Percentiles rank a stretch among this genome's conserved stretches.
Conservation (phyloP, 2,113 vertebrate genomes). For the Oncorhynchus kisutch region DNA sequence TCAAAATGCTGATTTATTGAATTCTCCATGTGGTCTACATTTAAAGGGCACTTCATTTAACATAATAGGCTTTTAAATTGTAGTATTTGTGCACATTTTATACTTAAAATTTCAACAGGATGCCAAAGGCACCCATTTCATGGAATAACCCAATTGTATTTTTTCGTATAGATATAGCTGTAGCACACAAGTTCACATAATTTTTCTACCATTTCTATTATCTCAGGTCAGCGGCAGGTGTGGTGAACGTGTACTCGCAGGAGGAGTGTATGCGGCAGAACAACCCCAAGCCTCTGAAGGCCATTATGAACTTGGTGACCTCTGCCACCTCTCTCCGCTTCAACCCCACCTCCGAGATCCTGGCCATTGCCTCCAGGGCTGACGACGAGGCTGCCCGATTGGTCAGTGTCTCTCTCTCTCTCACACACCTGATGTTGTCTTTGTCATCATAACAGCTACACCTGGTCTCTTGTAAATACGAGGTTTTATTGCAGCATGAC, state of each 20-base stretch:
- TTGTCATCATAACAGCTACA: neutral
- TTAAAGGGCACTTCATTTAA: too few relatives aligned
- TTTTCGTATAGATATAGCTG: too few relatives aligned
- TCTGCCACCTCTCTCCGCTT: conserved; percentile 82
- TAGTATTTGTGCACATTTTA: too few relatives aligned
- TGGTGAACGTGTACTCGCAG: conserved; percentile 91
- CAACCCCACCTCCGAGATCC: conserved; percentile 85
- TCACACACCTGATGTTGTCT: neutral
- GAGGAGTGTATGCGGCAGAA: conserved; percentile 80
- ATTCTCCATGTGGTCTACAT: too few relatives aligned
- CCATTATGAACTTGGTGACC: conserved; percentile 91
- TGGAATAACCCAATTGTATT: too few relatives aligned
- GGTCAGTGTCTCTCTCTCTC: conserved; percentile 71
- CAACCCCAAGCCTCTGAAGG: conserved; percentile 85
- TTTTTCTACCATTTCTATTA: neutral
- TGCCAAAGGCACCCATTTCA: neutral
- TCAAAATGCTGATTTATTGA: too few relatives aligned
- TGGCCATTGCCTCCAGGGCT: conserved; percentile 83
- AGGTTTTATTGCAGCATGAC: neutral
- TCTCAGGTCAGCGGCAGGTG: conserved; percentile 81
- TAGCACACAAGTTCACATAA: neutral
- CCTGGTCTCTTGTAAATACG: neutral
- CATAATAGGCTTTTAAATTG: too few relatives aligned
- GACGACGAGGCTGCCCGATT: conserved; percentile 83
- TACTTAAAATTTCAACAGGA: too few relatives aligned